Evolutionary conservation across 2,888 invertebrate genomes (phyloP), one percentile per base, ranked within the genome.

Genomic region (Tenthredo amoena): DNA sequence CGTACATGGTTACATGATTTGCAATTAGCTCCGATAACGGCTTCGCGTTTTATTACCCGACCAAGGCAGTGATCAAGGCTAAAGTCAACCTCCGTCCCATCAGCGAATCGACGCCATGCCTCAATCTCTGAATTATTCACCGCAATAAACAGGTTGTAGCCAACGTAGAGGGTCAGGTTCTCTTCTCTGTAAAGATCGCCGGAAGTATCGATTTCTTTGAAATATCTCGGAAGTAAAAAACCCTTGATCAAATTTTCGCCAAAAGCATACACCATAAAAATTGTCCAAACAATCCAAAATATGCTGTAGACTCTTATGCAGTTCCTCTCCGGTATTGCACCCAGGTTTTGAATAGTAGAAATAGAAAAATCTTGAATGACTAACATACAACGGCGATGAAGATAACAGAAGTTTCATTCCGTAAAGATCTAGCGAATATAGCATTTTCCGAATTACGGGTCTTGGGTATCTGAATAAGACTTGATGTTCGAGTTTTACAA

Each of bases 251-350:
- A 77, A 7, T 87, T 68, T 21, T 84, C 71, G 43, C 87, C 85
- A 4, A 65, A 77, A 5, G 74, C 84, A 0, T 62, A 68, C 2
- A 50, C 55, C n/a, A 87, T 9, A 1, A 87, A 43, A 9, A 85
- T 58, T 0, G 88, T 83, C 62, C 86, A 87, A 12, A 87, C 10
- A 9, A 87, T 86, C 85, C 86, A 88, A 43, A 79, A 85, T 1
- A 88, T 81, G 18, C 81, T 62, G 50, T 87, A 79, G 31, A 88
- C 87, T 10, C 87, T 65, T 47, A 87, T 85, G 5, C 81, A 84
- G 26, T 74, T 76, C 9, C 21, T 50, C 2, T 68, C 1, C 1
- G 86, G 62, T n/a, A 88, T 85, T 68, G 72, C 82, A 5, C 76
- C 31, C 26, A 87, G 82, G n/a, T 84, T 84, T 40, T 86, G 86